Evolutionary conservation across 2,888 invertebrate genomes (phyloP).

Genomic region (Nomada fabriciana): DNA sequence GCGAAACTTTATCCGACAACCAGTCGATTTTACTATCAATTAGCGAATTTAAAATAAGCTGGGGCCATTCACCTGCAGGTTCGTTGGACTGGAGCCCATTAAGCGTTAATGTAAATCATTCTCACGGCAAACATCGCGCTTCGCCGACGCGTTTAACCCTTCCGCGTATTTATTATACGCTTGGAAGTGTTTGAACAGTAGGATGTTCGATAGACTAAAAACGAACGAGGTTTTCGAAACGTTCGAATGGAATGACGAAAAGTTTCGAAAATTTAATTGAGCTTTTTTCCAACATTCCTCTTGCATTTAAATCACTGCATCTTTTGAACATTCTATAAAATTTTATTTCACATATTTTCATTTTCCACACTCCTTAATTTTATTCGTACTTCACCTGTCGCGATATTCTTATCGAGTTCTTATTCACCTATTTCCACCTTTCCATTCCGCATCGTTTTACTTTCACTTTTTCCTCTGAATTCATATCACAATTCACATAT

Average conservation of each 20-base stretch:
- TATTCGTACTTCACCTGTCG: not conserved
- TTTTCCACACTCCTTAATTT: not conserved
- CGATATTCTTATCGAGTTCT: not conserved
- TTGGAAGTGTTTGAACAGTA: not conserved
- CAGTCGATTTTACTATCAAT: conserved; percentile 35
- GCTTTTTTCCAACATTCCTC: not conserved
- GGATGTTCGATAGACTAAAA: conserved; percentile 10
- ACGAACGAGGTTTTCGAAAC: not conserved
- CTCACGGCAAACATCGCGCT: conserved; percentile 24
- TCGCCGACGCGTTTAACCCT: conserved; percentile 30
- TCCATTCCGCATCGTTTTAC: not conserved
- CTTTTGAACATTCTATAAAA: too few species aligned
- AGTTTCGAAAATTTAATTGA: not conserved
- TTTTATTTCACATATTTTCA: not conserved
- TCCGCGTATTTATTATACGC: conserved; percentile 28
- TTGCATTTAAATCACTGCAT: not conserved
- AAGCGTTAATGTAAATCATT: conserved; percentile 49
- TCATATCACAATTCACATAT: too few species aligned
- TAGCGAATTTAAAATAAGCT: conserved; percentile 30
- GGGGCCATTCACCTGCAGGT: not conserved
- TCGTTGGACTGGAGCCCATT: conserved; percentile 15
- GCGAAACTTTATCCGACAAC: conserved; percentile 11
- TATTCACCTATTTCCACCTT: not conserved
- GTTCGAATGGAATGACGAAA: not conserved
- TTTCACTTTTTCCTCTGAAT: not conserved